Conservation (phyloP, 2,113 vertebrate genomes). For the Sus scrofa region T2T-Sscrofa CM000830.6:44711001-44711500, state of each 20-base stretch:
- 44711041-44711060: slow-evolving; percentile 64
- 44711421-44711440: not conserved
- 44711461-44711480: not conserved
- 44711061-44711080: slow-evolving; percentile 55
- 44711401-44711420: slow-evolving; percentile 53
- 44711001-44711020: slow-evolving; percentile 63
- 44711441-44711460: slow-evolving; percentile 32
- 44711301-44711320: not conserved
- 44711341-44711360: slow-evolving; percentile 50
- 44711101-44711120: slow-evolving; percentile 56
- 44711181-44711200: slow-evolving; percentile 50
- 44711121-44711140: slow-evolving; percentile 67
- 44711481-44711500: slow-evolving; percentile 19
- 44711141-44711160: slow-evolving; percentile 61
- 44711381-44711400: slow-evolving; percentile 38
- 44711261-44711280: slow-evolving; percentile 40
- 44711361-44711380: slow-evolving; percentile 16
- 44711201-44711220: slow-evolving; percentile 58
- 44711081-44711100: slow-evolving; percentile 58
- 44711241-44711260: slow-evolving; percentile 60
- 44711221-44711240: slow-evolving; percentile 7
- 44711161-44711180: slow-evolving; percentile 16
- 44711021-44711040: slow-evolving; percentile 47
- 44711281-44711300: slow-evolving; percentile 24
- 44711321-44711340: slow-evolving; percentile 22